Evolutionary conservation across 2,113 vertebrate species (phyloP), one percentile per base, ranked within the genome.

Genomic region (Antechinus stuartii): DNA sequence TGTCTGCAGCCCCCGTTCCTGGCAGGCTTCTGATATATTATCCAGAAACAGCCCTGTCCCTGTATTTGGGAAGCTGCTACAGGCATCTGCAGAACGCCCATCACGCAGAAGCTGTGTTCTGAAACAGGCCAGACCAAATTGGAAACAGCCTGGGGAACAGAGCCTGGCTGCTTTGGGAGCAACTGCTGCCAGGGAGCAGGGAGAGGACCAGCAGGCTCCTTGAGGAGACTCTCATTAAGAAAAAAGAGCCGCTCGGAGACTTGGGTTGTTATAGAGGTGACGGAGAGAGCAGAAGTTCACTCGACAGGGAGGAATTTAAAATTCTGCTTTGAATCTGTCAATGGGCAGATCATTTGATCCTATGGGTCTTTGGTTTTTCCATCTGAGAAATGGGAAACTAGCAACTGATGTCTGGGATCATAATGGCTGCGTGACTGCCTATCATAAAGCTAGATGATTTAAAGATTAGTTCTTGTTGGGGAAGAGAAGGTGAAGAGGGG

Each of bases 51-150:
- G 26, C 47, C 90, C 90, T 14, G 10, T 50, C 90, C 47, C 9
- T 84, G n/a, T 42, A 84, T 27, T 90, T 90, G 90, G 90, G 24
- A 90, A 90, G 90, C 90, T 90, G 47, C 90, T 49, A 16, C 9
- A 50, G 46, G 47, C 46, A 52, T 47, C 90, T 27, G 35, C 42
- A 90, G 49, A 47, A 90, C 23, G 27, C 47, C 47, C 24, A 90
- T 90, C 90, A 90, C 24, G 24, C 47, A 50, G 27, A 26, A 90
- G 90, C 46, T 8, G 8, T 49, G 0, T 49, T 90, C 89, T 90
- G 89, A 90, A 47, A 46, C 46, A 90, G 47, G 24, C 90, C 90
- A 90, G 25, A 90, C n/a, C 50, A 90, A 90, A 90, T 90, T 90
- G 50, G 90, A 90, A 90, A 90, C 90, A 90, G 46, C 90, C 49